Base-by-base conservation (phyloP, 2,113 vertebrate genomes). In the Urocolius indicus region DNA sequence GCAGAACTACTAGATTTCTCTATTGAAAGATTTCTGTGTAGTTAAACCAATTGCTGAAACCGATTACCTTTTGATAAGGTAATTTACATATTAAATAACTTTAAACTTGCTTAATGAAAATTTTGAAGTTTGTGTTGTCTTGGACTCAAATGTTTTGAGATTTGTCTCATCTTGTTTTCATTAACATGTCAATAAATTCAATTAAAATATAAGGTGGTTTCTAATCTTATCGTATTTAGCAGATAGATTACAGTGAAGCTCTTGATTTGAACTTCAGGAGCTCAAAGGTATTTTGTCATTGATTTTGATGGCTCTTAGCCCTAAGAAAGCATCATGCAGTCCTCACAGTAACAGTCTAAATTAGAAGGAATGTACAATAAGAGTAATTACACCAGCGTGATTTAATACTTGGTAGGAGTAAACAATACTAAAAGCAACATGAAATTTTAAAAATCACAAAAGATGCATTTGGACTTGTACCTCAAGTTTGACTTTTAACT, bases 31-130 rank as follows among this genome's bases (percentile, higher is more conserved):
- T 82, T 94, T 95, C 84, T 84, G 29, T 84, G 59, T 95, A 96
- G 97, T 97, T 97, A 95, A 97, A 95, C 90, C 94, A 93, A 97
- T 96, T 95, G 90, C 96, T 95, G 91, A 97, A 97, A 97, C 66
- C 75, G 84, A 88, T 95, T 69, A 96, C 96, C 84, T 96, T 98
- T 97, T 96, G 97, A 96, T 96, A 97, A 94, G 89, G 79, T 65
- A 94, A 95, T 97, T 97, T 97, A 79, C 95, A 95, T 97, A 92
- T 95, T 97, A 86, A 93, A 55, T 95, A 95, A 97, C 87, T 97
- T 94, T 69, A 97, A 75, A 75, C 54, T 96, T 86, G 41, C 84
- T 95, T 93, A 45, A 80, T 93, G 93, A 96, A 96, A 95, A 48
- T 96, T 97, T 88, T 90, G 89, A 98, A 97, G 83, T 97, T 97